phyloP scores from a whole-genome alignment of 2,888 invertebrate genomes.

The Pristionchus arcanus region DNA sequence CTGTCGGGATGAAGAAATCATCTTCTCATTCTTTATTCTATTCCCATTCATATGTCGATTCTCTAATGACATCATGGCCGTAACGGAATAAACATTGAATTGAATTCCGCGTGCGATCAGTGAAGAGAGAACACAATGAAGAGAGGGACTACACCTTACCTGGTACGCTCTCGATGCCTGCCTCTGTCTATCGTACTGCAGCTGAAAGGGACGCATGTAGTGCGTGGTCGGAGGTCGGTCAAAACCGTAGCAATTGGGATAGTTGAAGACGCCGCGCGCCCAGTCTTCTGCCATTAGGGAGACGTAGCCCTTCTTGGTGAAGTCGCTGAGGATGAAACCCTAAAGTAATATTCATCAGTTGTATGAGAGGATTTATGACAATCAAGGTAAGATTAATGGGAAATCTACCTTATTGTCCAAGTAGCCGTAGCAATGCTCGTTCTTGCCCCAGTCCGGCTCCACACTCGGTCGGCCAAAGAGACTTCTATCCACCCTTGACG shows the following conservation, averaged over 20 bases:
- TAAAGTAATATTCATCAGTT: too few species aligned
- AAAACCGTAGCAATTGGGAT: conserved; percentile 70
- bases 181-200: not conserved
- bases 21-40: too few species aligned
- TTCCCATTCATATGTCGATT: too few species aligned
- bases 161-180: not conserved
- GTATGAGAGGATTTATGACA: too few species aligned
- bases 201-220: conserved; percentile 63
- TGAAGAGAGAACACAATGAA: too few species aligned
- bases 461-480: not conserved
- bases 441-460: not conserved
- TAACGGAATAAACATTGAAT: too few species aligned
- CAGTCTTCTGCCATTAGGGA: conserved; percentile 69
- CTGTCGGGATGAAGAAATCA: too few species aligned
- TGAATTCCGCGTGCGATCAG: too few species aligned
- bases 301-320: not conserved
- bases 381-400: too few species aligned
- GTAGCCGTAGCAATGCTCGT: not conserved
- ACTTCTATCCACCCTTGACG: not conserved
- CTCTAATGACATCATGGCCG: too few species aligned
- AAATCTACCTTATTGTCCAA: not conserved
- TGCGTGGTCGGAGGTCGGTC: conserved; percentile 65
- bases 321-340: not conserved
- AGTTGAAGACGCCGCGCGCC: conserved; percentile 70
- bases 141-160: too few species aligned